Conservation (phyloP, 2,888 invertebrate species). For the Myopa tessellatipennis region DNA sequence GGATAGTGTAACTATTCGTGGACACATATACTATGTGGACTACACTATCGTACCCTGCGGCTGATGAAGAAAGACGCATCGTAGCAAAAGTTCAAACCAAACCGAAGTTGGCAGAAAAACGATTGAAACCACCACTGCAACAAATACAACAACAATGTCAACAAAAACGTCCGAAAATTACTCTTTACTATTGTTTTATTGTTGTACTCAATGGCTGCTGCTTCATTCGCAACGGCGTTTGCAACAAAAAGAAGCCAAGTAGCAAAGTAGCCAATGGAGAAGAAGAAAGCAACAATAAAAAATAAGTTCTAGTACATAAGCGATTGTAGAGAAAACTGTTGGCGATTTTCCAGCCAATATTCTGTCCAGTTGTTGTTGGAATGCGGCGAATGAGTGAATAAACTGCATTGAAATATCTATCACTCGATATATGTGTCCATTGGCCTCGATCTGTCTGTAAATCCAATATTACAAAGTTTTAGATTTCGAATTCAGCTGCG, state of each 20-base stretch:
- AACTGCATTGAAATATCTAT: no score
- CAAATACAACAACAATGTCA: conserved; percentile 5
- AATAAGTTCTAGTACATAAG: not conserved
- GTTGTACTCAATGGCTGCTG: no score
- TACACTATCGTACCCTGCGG: not conserved
- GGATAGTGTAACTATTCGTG: no score
- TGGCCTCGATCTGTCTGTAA: no score
- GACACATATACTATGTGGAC: no score
- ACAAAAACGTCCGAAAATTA: not conserved
- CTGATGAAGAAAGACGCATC: conserved; percentile 20
- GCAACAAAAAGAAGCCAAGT: conserved; percentile 3
- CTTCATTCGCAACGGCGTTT: not conserved
- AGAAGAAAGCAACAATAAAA: not conserved
- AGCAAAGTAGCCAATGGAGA: no score
- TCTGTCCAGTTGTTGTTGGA: not conserved
- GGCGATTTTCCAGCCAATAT: conserved; percentile 40
- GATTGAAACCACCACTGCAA: not conserved
- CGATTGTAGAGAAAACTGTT: conserved; percentile 20
- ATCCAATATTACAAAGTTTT: no score
- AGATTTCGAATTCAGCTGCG: no score
- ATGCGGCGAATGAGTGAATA: no score
- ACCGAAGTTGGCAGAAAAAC: not conserved
- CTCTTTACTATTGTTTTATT: not conserved
- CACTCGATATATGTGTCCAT: no score
- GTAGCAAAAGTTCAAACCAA: not conserved